These are phyloP conservation scores for Pholis gunnellus DNA, from an alignment of 2,113 vertebrate species.

Conservation along the genomic window DNA sequence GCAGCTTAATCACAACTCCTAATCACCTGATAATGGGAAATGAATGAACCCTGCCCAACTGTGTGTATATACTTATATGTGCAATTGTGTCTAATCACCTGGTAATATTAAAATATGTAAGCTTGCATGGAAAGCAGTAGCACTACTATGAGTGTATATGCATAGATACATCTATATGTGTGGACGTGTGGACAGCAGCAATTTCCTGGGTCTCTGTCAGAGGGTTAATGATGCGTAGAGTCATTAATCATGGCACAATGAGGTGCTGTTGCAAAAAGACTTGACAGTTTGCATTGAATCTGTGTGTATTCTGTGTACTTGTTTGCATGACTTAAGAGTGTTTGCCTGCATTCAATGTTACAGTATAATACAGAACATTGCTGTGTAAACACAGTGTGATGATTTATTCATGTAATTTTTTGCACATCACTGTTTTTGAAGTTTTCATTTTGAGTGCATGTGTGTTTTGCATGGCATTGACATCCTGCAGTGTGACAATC, in stretches of 20 bases:
- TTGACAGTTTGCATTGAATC: slow-evolving; percentile 26
- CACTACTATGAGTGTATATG: background rate
- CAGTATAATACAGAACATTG: background rate
- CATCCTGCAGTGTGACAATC: background rate
- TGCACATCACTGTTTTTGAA: background rate
- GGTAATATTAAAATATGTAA: background rate
- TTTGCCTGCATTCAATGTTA: background rate
- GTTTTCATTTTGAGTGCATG: no score
- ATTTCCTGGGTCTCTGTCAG: slow-evolving; percentile 49
- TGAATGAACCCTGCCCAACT: slow-evolving; percentile 44
- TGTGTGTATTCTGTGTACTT: background rate
- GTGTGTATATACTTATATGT: background rate
- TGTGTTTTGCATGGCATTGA: background rate
- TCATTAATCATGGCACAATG: slow-evolving; percentile 58
- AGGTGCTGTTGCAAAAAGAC: slow-evolving; percentile 32
- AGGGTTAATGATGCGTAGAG: slow-evolving; percentile 54
- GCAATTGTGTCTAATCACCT: background rate
- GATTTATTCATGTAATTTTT: background rate
- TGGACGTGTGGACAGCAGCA: background rate
- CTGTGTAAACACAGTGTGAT: background rate
- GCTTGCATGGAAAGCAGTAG: background rate
- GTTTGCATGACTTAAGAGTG: background rate
- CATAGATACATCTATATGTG: background rate
- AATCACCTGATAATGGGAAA: slow-evolving; percentile 52
- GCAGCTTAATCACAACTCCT: slow-evolving; percentile 43